These are phyloP conservation scores for Hyperopisus bebe DNA, from an alignment of 2,113 vertebrate genomes.

Conservation along the genomic window DNA sequence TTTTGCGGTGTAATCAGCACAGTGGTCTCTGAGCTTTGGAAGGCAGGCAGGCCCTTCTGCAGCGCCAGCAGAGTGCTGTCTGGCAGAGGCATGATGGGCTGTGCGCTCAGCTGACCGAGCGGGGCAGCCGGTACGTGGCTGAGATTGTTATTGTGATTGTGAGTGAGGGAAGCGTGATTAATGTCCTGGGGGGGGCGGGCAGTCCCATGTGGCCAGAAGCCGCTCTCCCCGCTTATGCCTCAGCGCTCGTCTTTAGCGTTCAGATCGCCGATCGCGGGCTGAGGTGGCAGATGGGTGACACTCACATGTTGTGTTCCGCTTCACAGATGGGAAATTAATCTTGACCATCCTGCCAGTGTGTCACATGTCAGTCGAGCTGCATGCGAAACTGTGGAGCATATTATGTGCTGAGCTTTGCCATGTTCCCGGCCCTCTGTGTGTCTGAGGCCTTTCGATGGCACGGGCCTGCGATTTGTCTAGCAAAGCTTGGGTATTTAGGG, in stretches of 20 bases:
- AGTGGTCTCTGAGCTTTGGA: background rate
- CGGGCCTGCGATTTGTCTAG: background rate
- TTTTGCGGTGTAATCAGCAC: background rate
- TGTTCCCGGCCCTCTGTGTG: background rate
- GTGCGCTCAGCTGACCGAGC: background rate
- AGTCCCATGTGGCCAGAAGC: background rate
- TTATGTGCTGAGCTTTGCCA: background rate
- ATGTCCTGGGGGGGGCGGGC: background rate
- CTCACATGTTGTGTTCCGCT: background rate
- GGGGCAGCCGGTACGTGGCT: background rate
- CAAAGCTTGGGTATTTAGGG: background rate
- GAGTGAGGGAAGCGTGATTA: background rate
- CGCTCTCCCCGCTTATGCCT: background rate
- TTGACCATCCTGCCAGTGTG: background rate
- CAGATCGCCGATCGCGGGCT: background rate
- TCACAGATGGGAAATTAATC: background rate
- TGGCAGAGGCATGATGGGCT: background rate
- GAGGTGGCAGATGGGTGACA: background rate
- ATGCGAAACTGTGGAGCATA: background rate
- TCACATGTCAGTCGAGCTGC: background rate
- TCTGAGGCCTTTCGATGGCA: background rate
- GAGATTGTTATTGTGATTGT: background rate
- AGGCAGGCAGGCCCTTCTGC: background rate
- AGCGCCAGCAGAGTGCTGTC: background rate
- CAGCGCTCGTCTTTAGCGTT: background rate